Evolutionary conservation across 2,888 invertebrate species (phyloP).

Genomic region (Metellina segmentata): DNA sequence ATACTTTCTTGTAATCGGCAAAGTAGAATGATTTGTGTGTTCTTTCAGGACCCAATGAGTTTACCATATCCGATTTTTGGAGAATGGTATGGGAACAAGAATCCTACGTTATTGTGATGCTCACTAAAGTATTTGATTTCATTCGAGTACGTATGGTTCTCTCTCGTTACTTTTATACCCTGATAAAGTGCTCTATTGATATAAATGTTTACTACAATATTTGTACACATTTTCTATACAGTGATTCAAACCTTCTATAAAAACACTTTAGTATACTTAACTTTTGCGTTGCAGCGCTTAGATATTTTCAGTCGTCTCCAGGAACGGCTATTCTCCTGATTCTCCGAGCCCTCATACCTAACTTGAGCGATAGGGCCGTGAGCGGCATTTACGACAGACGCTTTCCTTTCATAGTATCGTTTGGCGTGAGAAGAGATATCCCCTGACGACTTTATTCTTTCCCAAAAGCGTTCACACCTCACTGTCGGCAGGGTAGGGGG

Average conservation of each 20-base stretch:
- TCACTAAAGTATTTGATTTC: conserved; percentile 99
- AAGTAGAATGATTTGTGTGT: not conserved
- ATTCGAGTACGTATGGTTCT: conserved; percentile 89
- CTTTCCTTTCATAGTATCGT: no score
- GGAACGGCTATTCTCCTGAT: no score
- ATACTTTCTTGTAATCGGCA: not conserved
- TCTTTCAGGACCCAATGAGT: conserved; percentile 89
- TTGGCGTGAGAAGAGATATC: no score
- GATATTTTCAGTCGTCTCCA: no score
- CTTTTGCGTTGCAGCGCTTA: no score
- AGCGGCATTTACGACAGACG: no score
- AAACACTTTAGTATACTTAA: not conserved
- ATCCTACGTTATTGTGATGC: conserved; percentile 96
- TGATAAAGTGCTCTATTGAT: not conserved
- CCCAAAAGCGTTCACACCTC: no score
- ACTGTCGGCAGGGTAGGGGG: no score
- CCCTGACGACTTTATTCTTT: no score
- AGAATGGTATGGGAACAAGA: conserved; percentile 99
- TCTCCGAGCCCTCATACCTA: no score
- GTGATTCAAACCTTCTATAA: not conserved
- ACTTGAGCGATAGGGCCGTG: no score
- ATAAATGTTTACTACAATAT: not conserved
- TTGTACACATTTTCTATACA: not conserved
- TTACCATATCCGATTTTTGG: conserved; percentile 98
- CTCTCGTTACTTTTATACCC: not conserved